Base-by-base conservation (phyloP, 2,888 invertebrate species). In the Troides aeacus region DNA sequence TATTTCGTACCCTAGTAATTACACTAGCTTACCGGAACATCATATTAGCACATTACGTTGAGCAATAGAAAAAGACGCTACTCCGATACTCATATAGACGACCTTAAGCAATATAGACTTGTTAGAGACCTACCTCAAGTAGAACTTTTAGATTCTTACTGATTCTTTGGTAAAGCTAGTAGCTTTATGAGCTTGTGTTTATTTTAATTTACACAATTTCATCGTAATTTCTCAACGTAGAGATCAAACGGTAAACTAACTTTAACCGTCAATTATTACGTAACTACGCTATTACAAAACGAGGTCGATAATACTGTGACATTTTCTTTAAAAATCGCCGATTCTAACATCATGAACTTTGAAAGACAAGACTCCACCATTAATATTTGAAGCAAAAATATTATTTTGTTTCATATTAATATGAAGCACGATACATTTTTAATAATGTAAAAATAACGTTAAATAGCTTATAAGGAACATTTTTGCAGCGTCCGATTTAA, bases 241-340 rank as follows among this genome's bases (percentile, higher is more conserved):
- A 66, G 39, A 62, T 62, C 61, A 12, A 18, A 23, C 30, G 18
- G 57, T 67, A 62, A 67, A 57, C 62, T 67, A 56, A 57, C 39
- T 66, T 21, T 57, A 62, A 50, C 8, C 56, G 53, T 10, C 39
- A 42, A n/a, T 23, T 57, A 18, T 67, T 62, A 67, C 57, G 30
- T 62, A 67, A 64, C 57, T 24, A 30, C 39, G 18, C 39, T 4
- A 23, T 67, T 67, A 62, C 62, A 62, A 36, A 67, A 67, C 60
- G 36, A 30, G 24, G 46, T 24, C 60, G 24, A 60, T 60, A 60
- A 60, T 8, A 60, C 39, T 39, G 39, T 2, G 53, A 53, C 53
- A 53, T 53, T 53, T 53, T 53, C 53, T 53, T 46, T 46, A 46
- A 46, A 46, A 53, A n/a, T n/a, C n/a, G n/a, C n/a, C n/a, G 53